Conservation (phyloP, 1,140 invertebrate genomes). For the Agraylea sexmaculata region DNA sequence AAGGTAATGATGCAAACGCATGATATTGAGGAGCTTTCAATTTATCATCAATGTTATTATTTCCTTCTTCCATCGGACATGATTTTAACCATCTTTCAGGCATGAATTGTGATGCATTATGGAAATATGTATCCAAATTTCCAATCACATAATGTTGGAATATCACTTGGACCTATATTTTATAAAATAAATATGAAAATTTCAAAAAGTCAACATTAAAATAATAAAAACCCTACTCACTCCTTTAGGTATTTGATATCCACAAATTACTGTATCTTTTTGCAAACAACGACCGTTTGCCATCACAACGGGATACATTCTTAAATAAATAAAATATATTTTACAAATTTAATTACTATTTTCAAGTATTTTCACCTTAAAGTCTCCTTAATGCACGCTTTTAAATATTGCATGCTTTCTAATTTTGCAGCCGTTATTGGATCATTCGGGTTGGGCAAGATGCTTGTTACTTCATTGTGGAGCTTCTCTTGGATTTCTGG, state of each 20-base stretch:
- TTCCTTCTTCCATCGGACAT: constrained; percentile 6
- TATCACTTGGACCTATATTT: constrained; percentile 59
- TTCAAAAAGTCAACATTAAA: not conserved
- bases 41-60: not conserved
- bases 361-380: constrained; percentile 48
- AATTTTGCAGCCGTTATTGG: constrained; percentile 50
- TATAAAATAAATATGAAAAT: not conserved
- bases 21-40: constrained; percentile 27
- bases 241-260: constrained; percentile 78
- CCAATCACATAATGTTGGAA: constrained; percentile 73
- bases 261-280: constrained; percentile 65
- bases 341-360: not conserved
- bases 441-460: constrained; percentile 41
- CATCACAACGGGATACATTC: constrained; percentile 79
- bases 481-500: constrained; percentile 62
- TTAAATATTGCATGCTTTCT: constrained; percentile 64
- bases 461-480: constrained; percentile 51
- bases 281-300: constrained; percentile 72
- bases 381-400: constrained; percentile 81
- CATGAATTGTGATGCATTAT: constrained; percentile 48
- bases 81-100: constrained; percentile 67
- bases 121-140: constrained; percentile 60
- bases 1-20: constrained; percentile 58
- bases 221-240: constrained; percentile 41
- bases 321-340: constrained; percentile 28